Conservation (phyloP, 1,140 invertebrate species). For the Teleogryllus occipitalis region DNA sequence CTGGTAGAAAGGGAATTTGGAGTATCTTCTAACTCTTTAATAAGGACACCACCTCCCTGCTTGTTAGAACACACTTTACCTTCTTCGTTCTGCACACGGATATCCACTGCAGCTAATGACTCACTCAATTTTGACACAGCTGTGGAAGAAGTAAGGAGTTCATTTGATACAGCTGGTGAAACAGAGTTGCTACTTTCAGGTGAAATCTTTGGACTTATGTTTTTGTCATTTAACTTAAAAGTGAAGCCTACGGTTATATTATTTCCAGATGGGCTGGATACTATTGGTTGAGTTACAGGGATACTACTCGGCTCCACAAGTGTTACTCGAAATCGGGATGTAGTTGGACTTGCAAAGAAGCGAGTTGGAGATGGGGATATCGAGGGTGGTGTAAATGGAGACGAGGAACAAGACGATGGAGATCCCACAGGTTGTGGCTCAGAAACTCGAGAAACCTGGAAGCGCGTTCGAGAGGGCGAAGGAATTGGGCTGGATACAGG, state of each 20-base stretch:
- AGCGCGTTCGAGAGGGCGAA: conserved; percentile 45
- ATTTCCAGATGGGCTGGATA: conserved; percentile 20
- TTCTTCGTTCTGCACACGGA: neutral
- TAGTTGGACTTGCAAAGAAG: conserved; percentile 20
- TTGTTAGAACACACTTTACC: neutral
- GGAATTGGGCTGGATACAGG: conserved; percentile 57
- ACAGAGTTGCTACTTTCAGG: conserved; percentile 6
- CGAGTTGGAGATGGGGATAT: conserved; percentile 22
- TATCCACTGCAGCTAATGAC: neutral
- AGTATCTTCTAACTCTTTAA: neutral
- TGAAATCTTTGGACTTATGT: neutral
- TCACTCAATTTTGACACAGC: neutral
- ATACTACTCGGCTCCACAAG: conserved; percentile 20
- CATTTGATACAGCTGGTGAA: neutral
- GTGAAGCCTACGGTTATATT: conserved; percentile 26
- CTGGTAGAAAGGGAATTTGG: conserved; percentile 2
- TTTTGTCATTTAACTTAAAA: conserved; percentile 2
- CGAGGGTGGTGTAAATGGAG: conserved; percentile 22
- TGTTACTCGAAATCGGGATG: conserved; percentile 27
- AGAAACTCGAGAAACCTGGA: conserved; percentile 32
- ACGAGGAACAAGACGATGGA: conserved; percentile 25
- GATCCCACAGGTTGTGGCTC: neutral
- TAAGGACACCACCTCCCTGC: conserved; percentile 7
- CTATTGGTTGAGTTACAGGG: conserved; percentile 18
- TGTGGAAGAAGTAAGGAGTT: conserved; percentile 5